Percentiles rank a stretch among this genome's conserved stretches.
Conservation (phyloP, 2,797 vertebrate species). For the Enteromius fasciolatus region DNA sequence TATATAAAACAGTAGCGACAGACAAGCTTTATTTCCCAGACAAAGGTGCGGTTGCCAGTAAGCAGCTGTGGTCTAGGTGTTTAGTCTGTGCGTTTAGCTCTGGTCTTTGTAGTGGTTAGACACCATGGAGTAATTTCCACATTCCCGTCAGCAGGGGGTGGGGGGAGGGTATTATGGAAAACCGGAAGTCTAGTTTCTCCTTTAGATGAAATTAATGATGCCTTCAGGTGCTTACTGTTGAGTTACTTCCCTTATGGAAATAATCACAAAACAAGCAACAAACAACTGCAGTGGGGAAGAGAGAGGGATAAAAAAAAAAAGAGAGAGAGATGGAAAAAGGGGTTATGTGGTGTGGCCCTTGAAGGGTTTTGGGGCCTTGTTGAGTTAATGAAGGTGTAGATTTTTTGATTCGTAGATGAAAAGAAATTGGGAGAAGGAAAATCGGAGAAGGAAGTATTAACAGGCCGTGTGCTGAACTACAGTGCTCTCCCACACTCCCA, state of each 20-base stretch:
- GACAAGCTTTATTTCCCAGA: constrained; percentile 50
- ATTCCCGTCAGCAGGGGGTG: constrained; percentile 51
- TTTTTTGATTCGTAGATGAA: background rate
- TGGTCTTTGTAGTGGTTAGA: constrained; percentile 61
- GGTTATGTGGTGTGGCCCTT: constrained; percentile 20
- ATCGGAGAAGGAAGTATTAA: background rate
- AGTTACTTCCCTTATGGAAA: constrained; percentile 57
- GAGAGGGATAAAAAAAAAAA: constrained; percentile 22
- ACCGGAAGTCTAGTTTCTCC: constrained; percentile 50
- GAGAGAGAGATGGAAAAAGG: constrained; percentile 34
- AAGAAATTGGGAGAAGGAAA: background rate
- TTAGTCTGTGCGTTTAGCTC: constrained; percentile 57
- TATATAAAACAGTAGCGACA: constrained; percentile 45
- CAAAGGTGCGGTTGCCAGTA: constrained; percentile 59
- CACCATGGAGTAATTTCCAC: constrained; percentile 55
- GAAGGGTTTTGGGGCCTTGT: constrained; percentile 20
- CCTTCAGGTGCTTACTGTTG: constrained; percentile 54
- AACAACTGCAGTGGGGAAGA: constrained; percentile 5
- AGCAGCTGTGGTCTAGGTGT: constrained; percentile 60
- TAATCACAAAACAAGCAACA: constrained; percentile 56
- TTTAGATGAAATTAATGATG: constrained; percentile 58
- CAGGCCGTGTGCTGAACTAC: constrained; percentile 1
- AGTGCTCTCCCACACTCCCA: background rate
- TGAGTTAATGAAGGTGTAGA: background rate
- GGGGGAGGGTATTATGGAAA: constrained; percentile 54